Evolutionary conservation across 2,113 vertebrate genomes (phyloP), one percentile per base, ranked within the genome.

Genomic region (Platysternon megacephalum): DNA sequence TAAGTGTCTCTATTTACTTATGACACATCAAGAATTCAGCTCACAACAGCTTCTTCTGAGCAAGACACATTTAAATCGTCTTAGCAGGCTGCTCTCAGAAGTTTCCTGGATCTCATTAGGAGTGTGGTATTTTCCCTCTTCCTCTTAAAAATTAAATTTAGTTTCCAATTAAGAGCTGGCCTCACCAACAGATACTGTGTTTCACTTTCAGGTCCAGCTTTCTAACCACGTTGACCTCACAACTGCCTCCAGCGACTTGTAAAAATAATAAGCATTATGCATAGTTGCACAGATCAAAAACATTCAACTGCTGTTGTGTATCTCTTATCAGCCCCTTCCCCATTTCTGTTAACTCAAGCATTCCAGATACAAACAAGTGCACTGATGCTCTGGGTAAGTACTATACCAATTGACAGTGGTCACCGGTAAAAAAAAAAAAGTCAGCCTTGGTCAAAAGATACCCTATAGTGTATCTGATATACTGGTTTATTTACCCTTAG

Each of bases 181-280:
- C 85, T 79, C 79, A 94, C 76, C 93, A 88, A 97, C 74, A 95
- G 94, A 95, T 92, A 94, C 95, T 95, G 90, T 93, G 79, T 97
- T 97, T 97, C 92, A 85, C 87, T 97, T 96, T 95, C 88, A 94
- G 95, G 94, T 96, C 96, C 93, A 93, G 83, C 85, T 97, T 97
- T 94, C 91, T 92, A 95, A 94, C 96, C 79, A 51, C 21, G 82
- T 88, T 92, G 94, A 97, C 96, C 94, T 87, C 93, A 93, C 84
- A 95, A 95, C 93, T 76, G 84, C 96, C 94, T 96, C 83, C 89
- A 90, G 94, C 94, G 91, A 88, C 91, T 91, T 97, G 87, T 93
- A 97, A 97, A 97, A 97, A 91, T 95, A 95, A 85, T 88, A 94
- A 91, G 84, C 79, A 91, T 97, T 93, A 92, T 68, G 46, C 87